These are phyloP conservation scores for Craterocephalus amniculus DNA, from an alignment of 2,797 vertebrate species.

Conservation along the genomic window DNA sequence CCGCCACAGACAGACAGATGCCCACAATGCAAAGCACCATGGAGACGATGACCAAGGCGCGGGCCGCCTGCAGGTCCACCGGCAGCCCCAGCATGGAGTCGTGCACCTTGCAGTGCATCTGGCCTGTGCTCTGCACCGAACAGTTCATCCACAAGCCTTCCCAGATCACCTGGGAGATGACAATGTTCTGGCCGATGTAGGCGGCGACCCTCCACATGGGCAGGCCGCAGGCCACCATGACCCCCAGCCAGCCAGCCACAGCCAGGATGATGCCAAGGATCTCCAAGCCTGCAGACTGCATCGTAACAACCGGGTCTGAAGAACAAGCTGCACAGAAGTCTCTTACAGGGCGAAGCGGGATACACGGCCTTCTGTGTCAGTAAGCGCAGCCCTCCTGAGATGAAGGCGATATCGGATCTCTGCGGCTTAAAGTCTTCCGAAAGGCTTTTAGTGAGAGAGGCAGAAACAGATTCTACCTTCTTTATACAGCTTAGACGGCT, in stretches of 20 bases:
- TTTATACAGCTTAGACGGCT: slow-evolving; percentile 80
- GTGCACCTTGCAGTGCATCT: slow-evolving; percentile 87
- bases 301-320: slow-evolving; percentile 41
- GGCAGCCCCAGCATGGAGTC: slow-evolving; percentile 86
- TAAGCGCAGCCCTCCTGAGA: slow-evolving; percentile 70
- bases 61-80: slow-evolving; percentile 80
- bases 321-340: slow-evolving; percentile 13
- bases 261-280: slow-evolving; percentile 84
- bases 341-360: slow-evolving; percentile 41
- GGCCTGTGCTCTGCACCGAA: slow-evolving; percentile 86
- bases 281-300: slow-evolving; percentile 85
- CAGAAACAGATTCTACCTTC: slow-evolving; percentile 79
- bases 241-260: slow-evolving; percentile 85
- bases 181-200: slow-evolving; percentile 86
- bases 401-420: slow-evolving; percentile 78
- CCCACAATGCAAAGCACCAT: slow-evolving; percentile 78
- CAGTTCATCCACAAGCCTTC: slow-evolving; percentile 89
- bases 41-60: slow-evolving; percentile 80
- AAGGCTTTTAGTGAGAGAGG: slow-evolving; percentile 69
- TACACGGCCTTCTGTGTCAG: slow-evolving; percentile 71
- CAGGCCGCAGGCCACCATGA: slow-evolving; percentile 85
- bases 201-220: slow-evolving; percentile 87
- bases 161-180: slow-evolving; percentile 87
- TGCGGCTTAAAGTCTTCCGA: slow-evolving; percentile 57
- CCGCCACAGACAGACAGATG: slow-evolving; percentile 79